phyloP scores from a whole-genome alignment of 2,797 vertebrate species.

The Trematomus bernacchii region DNA sequence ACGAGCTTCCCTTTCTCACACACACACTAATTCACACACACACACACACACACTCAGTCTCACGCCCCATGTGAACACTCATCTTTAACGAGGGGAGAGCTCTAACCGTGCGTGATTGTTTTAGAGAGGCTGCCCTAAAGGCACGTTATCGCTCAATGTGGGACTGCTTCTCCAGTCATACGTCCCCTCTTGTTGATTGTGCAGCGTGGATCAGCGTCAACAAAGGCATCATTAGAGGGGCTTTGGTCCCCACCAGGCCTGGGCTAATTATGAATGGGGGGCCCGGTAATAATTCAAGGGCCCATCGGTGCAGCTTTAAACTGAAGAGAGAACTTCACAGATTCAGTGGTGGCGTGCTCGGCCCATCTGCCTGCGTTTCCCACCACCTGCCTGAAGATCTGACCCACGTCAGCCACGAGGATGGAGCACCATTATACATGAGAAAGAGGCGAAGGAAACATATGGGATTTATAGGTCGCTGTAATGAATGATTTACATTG shows the following conservation, averaged over 20 bases:
- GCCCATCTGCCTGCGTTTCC: slow-evolving; percentile 82
- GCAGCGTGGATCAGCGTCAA: slow-evolving; percentile 83
- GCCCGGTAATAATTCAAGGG: slow-evolving; percentile 86
- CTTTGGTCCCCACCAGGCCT: slow-evolving; percentile 86
- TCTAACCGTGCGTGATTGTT: slow-evolving; percentile 86
- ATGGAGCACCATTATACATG: slow-evolving; percentile 70
- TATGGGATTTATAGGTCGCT: slow-evolving; percentile 75
- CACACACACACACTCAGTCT: slow-evolving; percentile 57
- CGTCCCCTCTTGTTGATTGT: slow-evolving; percentile 86
- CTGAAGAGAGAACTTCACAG: slow-evolving; percentile 82
- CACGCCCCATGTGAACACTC: slow-evolving; percentile 85
- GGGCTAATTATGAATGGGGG: slow-evolving; percentile 88
- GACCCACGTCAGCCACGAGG: slow-evolving; percentile 74
- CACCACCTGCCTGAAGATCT: slow-evolving; percentile 83
- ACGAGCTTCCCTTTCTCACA: slow-evolving; percentile 59
- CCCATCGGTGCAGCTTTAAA: slow-evolving; percentile 82
- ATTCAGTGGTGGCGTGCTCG: slow-evolving; percentile 70
- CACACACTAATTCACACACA: slow-evolving; percentile 35
- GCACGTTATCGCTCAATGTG: slow-evolving; percentile 83
- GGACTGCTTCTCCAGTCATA: slow-evolving; percentile 81
- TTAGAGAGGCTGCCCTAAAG: slow-evolving; percentile 87
- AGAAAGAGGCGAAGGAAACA: slow-evolving; percentile 70
- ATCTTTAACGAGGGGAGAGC: slow-evolving; percentile 86
- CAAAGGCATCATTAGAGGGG: slow-evolving; percentile 88
- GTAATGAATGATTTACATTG: slow-evolving; percentile 71